A percentile compares a stretch with the other conserved stretches of the same genome.
Conservation (phyloP, 2,113 vertebrate species). For the Dunckerocampus dactyliophorus region DNA sequence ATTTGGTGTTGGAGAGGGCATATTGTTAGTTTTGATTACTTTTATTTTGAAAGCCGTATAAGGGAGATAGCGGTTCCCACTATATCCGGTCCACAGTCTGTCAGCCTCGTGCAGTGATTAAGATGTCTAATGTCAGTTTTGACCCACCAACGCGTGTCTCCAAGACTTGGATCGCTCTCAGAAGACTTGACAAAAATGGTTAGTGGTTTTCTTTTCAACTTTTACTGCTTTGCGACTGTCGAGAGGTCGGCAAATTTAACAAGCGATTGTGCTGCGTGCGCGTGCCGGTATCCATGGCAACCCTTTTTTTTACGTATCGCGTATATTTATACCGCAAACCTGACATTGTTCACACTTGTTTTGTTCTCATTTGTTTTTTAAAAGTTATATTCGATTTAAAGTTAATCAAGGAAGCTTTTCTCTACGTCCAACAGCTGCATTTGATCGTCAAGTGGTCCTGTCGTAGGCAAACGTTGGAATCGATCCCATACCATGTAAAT, state of each 20-base stretch:
- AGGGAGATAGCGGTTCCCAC: not conserved
- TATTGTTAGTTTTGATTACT: not conserved
- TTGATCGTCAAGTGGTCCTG: conserved; percentile 32
- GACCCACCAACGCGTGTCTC: conserved; percentile 8
- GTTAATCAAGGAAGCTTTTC: not conserved
- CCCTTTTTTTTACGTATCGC: not conserved
- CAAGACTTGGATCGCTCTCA: conserved; percentile 64
- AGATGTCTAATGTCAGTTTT: conserved; percentile 35
- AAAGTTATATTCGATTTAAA: not conserved
- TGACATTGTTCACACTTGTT: not conserved
- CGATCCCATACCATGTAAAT: not conserved
- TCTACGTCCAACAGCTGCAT: conserved; percentile 41
- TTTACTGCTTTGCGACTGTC: not conserved
- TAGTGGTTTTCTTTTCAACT: conserved; percentile 22
- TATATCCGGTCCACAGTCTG: not conserved
- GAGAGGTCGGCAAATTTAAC: not conserved
- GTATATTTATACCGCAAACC: not conserved
- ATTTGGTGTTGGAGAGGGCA: no score
- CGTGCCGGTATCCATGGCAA: conserved; percentile 45
- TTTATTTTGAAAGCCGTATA: conserved; percentile 27
- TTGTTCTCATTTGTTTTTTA: not conserved
- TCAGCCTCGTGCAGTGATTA: not conserved
- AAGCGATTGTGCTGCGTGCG: not conserved
- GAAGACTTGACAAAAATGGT: conserved; percentile 67
- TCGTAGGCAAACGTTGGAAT: not conserved